Evolutionary conservation across 2,113 vertebrate species (phyloP).

Genomic region (Pyrgilauda ruficollis): DNA sequence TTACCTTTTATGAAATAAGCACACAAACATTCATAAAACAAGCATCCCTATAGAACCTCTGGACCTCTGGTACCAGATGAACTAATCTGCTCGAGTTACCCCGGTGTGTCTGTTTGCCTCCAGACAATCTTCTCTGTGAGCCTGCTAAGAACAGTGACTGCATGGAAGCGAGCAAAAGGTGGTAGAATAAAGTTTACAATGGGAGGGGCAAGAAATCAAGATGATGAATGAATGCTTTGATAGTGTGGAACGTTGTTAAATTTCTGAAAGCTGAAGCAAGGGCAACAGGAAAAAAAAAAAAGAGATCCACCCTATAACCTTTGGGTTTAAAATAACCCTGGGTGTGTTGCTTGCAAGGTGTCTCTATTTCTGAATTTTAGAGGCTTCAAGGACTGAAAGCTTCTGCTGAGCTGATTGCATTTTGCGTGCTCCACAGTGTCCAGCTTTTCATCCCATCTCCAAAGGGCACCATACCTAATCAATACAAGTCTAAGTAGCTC

Average conservation of each 20-base stretch:
- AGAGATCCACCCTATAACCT: neutral
- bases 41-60: neutral
- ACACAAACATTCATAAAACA: neutral
- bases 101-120: neutral
- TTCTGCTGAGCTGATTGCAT: neutral
- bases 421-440: neutral
- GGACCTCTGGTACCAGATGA: neutral
- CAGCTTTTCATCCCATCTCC: neutral
- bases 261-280: conserved; percentile 18
- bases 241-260: neutral
- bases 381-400: neutral
- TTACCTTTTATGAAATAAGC: neutral
- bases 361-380: neutral
- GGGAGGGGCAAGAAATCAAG: conserved; percentile 26
- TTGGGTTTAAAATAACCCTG: neutral
- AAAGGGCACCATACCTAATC: too few species aligned
- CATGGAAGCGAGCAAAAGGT: neutral
- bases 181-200: neutral
- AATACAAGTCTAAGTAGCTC: neutral
- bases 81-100: neutral
- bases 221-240: conserved; percentile 25
- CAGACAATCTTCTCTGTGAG: neutral
- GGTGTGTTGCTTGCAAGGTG: neutral
- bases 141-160: neutral
- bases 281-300: neutral